Evolutionary conservation across 35 echinoderm and acorn worm genomes (phyloP), one percentile per base, ranked within the genome.

Genomic region (Apostichopus japonicus): DNA sequence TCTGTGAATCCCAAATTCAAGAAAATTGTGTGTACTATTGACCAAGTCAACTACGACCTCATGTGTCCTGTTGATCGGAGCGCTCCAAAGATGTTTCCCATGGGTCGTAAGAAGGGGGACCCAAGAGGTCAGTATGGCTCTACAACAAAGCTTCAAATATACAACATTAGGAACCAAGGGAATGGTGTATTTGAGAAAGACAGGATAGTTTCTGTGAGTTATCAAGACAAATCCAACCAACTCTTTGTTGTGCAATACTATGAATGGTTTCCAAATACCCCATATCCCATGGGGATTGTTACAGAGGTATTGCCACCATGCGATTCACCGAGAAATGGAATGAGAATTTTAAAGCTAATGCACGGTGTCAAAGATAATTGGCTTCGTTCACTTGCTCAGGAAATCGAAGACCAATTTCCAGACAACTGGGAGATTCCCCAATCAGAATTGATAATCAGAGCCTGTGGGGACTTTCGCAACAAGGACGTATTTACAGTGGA

Each of bases 201-300:
- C 54, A 17, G 54, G 17, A 51, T 83, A 10, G 2, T 55, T 21
- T 54, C 27, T 33, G 27, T 25, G 54, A 62, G 59, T n/a, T 17
- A 59, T 67, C 14, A n/a, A 9, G 97, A 99, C 14, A 90, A 93
- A 4, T 72, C 22, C 65, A 73, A 99, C 61, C 92, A 83, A 65
- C 77, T 99, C 9, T 99, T 99, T 93, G 93, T 99, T 11, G 97
- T 99, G 25, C 95, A 90, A 77, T 99, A 94, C 84, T 92, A 90
- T 77, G 63, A 92, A 27, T 99, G 97, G 97, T 58, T 88, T 61
- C 15, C 67, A 1, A 84, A 81, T 4, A 94, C 72, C 4, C 84
- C 91, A 5, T 96, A 96, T 71, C 97, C 97, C 19, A 4, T 96
- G 54, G 95, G 97, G 10, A 87, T 94, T 8, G 93, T 95, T 55